phyloP scores from a whole-genome alignment of 2,113 vertebrate genomes.

The Mormyrus iriodes region DNA sequence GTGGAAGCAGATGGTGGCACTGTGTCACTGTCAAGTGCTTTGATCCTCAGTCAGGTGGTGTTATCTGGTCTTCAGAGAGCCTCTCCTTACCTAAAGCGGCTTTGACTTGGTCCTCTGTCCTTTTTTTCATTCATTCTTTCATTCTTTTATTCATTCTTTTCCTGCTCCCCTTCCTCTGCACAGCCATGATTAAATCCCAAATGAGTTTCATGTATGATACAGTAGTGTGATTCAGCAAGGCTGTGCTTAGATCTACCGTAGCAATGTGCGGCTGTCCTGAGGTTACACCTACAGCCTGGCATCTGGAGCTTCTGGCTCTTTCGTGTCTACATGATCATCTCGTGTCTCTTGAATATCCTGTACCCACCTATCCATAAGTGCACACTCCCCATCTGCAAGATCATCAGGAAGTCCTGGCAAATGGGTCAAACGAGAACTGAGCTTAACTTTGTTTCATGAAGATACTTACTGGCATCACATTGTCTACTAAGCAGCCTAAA shows the following conservation, averaged over 20 bases:
- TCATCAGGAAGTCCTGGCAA: background rate
- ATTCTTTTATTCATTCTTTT: too few species aligned
- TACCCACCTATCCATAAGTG: background rate
- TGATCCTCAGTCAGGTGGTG: constrained; percentile 34
- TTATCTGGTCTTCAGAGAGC: constrained; percentile 30
- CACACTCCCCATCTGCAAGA: too few species aligned
- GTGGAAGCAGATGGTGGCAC: constrained; percentile 55
- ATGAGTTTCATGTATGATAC: background rate
- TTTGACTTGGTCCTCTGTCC: background rate
- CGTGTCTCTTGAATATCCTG: background rate
- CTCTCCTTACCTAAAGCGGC: background rate
- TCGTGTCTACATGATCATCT: background rate
- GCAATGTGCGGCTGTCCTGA: background rate
- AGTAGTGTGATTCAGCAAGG: background rate
- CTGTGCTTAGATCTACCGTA: background rate
- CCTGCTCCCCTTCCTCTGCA: background rate
- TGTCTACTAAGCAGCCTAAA: background rate
- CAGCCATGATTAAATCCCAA: background rate
- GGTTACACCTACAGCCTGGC: background rate
- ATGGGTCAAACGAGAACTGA: background rate
- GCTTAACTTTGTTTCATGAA: background rate
- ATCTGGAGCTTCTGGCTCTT: background rate
- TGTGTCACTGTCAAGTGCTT: constrained; percentile 42
- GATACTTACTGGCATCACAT: background rate
- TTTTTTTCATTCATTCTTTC: background rate